Evolutionary conservation across 2,113 vertebrate genomes (phyloP), one percentile per base, ranked within the genome.

Genomic region (Microcebus lehilahytsara): DNA sequence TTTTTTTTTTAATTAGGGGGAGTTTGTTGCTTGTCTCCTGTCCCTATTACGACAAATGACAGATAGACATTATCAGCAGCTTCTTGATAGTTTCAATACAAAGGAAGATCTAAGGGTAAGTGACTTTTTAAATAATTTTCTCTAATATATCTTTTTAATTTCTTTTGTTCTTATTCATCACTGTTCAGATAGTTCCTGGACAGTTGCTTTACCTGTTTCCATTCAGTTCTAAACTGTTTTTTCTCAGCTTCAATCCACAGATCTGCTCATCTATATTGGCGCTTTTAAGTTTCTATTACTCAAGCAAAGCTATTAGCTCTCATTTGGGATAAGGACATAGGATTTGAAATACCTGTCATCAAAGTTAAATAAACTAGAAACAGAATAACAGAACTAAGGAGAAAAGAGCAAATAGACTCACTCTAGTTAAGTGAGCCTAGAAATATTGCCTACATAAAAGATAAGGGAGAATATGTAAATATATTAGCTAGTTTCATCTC

Each of bases 31-130:
- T 1, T 99, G 99, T 98, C 98, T 99, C 58, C 94, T 99, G 97
- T 99, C 99, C 32, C 98, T 99, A 0, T 98, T 99, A 95, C 98
- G 99, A 95, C 99, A 99, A 97, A 99, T 99, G 99, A 99, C 99
- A 64, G 99, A 99, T 97, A 99, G 99, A 95, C 99, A 99, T 98
- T 99, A 99, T 97, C 99, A 99, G 95, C 99, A 99, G 97, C 99
- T 99, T 96, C 99, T 99, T 91, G 99, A 99, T 94, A 99, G 99
- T 72, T 99, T 99, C 98, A 99, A 49, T 97, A 99, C 98, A 97
- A 99, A 99, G 97, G 99, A 99, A n/a, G 99, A 99, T 78, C 98
- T 99, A 92, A 99, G 99, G 98, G 99, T 99, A 98, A 98, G 99
- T 98, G 88, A 40, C 37, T 93, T 51, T 89, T 91, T 2, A 34